These are phyloP conservation scores for Dascillus cervinus DNA, from an alignment of 2,888 invertebrate species.

Conservation along the genomic window DNA sequence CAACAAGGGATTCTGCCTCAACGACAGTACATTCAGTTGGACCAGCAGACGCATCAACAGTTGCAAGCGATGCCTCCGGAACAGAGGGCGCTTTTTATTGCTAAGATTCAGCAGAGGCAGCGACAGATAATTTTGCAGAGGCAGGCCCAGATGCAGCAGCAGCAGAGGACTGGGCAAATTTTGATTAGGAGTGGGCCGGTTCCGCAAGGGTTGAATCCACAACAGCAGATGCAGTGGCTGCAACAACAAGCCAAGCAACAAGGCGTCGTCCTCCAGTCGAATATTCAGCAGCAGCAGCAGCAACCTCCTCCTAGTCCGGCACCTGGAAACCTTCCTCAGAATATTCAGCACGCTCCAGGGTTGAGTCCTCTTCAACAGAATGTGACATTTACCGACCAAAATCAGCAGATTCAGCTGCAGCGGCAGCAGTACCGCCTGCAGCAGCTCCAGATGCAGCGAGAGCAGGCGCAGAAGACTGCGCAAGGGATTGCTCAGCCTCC, in stretches of 20 bases:
- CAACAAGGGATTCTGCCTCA: slow-evolving; percentile 37
- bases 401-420: slow-evolving; percentile 40
- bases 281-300: slow-evolving; percentile 29
- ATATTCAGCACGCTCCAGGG: slow-evolving; percentile 27
- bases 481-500: slow-evolving; percentile 33
- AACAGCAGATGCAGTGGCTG: slow-evolving; percentile 42
- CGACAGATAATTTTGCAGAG: slow-evolving; percentile 49
- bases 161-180: slow-evolving; percentile 35
- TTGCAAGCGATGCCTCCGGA: slow-evolving; percentile 73
- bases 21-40: slow-evolving; percentile 70
- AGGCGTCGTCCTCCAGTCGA: slow-evolving; percentile 35
- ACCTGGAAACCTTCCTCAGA: slow-evolving; percentile 15
- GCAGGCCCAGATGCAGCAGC: slow-evolving; percentile 44
- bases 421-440: slow-evolving; percentile 58
- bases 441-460: slow-evolving; percentile 53
- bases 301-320: slow-evolving; percentile 5
- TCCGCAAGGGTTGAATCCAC: slow-evolving; percentile 37
- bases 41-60: slow-evolving; percentile 76
- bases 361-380: slow-evolving; percentile 37
- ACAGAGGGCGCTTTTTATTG: slow-evolving; percentile 71
- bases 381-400: slow-evolving; percentile 28
- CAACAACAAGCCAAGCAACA: slow-evolving; percentile 42
- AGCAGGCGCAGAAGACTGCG: slow-evolving; percentile 40
- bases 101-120: slow-evolving; percentile 62
- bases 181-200: slow-evolving; percentile 37